A percentile compares a stretch with the other conserved stretches of the same genome.
Conservation (phyloP, 2,888 invertebrate genomes). For the Caenorhabditis afra region DNA sequence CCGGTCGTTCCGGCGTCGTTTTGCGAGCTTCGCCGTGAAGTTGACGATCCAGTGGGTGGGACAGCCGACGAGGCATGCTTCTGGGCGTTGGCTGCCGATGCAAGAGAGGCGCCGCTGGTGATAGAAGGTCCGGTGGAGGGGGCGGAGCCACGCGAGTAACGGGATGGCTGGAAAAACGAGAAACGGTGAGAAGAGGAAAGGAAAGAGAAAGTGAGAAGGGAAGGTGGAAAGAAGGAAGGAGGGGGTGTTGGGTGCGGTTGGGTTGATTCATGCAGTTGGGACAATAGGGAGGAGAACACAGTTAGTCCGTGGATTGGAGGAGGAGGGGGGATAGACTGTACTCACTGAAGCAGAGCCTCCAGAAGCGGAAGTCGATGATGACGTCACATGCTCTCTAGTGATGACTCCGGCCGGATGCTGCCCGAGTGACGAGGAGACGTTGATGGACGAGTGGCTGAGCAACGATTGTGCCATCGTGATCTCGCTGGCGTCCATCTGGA, state of each 20-base stretch:
- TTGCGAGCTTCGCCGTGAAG: slow-evolving; percentile 61
- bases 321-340: slow-evolving; percentile 5
- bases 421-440: slow-evolving; percentile 58
- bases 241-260: neutral
- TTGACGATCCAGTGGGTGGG: slow-evolving; percentile 42
- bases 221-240: neutral
- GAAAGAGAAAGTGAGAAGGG: neutral
- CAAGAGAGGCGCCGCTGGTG: slow-evolving; percentile 46
- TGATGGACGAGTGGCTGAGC: slow-evolving; percentile 68
- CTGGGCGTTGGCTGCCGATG: slow-evolving; percentile 53
- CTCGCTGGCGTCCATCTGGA: slow-evolving; percentile 70
- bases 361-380: slow-evolving; percentile 22
- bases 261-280: too few species aligned
- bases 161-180: slow-evolving; percentile 70
- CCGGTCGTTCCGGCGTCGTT: slow-evolving; percentile 55
- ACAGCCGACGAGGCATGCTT: slow-evolving; percentile 29
- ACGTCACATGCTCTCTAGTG: slow-evolving; percentile 59
- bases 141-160: slow-evolving; percentile 57
- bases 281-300: neutral
- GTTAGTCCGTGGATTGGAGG: neutral
- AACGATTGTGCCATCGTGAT: slow-evolving; percentile 66
- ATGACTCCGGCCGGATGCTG: slow-evolving; percentile 59
- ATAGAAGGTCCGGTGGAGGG: slow-evolving; percentile 36
- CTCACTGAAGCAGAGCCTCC: slow-evolving; percentile 56
- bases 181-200: neutral